These are phyloP conservation scores for Meandrusa payeni DNA, from an alignment of 2,888 invertebrate species.

Conservation along the genomic window DNA sequence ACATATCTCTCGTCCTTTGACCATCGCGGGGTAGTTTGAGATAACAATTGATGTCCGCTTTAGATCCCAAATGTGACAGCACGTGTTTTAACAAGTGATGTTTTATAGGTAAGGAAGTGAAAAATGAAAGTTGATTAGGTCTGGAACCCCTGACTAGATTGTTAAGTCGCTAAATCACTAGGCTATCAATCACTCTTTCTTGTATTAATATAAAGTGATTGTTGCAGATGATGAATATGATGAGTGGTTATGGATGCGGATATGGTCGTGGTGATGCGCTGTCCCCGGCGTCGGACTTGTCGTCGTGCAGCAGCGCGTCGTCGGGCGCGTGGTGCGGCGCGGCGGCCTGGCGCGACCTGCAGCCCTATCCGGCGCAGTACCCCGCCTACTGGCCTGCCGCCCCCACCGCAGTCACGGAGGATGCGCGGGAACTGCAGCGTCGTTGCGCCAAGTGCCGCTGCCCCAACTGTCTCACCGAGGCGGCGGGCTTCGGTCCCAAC, in stretches of 20 bases:
- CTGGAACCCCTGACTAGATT: no score
- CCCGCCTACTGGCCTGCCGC: conserved; percentile 74
- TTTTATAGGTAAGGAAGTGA: no score
- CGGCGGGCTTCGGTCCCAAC: conserved; percentile 86
- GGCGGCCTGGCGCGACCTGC: conserved; percentile 63
- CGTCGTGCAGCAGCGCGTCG: conserved; percentile 70
- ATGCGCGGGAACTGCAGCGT: conserved; percentile 81
- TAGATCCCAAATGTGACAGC: no score
- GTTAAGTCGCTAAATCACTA: no score
- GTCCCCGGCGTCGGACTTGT: conserved; percentile 68
- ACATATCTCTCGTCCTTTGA: no score
- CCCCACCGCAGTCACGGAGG: conserved; percentile 59
- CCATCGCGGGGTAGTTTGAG: no score
- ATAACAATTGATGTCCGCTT: no score
- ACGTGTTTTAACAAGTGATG: no score
- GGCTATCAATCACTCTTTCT: no score
- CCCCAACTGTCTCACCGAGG: conserved; percentile 91
- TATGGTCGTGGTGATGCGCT: conserved; percentile 76
- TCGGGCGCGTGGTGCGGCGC: conserved; percentile 62
- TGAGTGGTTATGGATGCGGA: conserved; percentile 65
- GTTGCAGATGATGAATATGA: conserved; percentile 73
- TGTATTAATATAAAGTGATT: conserved; percentile 12
- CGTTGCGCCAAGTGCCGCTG: conserved; percentile 89
- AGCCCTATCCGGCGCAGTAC: conserved; percentile 64
- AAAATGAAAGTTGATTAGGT: no score